Conservation (phyloP, 2,797 vertebrate species). For the Allobates femoralis region DNA sequence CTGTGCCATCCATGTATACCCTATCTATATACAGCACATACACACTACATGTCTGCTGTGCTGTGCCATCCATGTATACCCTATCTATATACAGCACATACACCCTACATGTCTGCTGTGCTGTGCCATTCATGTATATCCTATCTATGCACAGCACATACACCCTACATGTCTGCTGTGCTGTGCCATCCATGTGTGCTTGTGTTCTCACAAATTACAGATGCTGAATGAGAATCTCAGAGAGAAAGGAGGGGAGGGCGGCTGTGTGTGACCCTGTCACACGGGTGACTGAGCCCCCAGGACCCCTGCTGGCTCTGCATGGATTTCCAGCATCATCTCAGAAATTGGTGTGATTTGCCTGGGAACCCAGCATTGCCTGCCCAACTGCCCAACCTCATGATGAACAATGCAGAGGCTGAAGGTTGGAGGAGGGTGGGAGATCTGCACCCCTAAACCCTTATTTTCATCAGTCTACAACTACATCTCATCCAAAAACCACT, state of each 20-base stretch:
- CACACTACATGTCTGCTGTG: no score
- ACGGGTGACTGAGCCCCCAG: conserved; percentile 76
- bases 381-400: conserved; percentile 72
- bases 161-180: neutral
- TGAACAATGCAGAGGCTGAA: conserved; percentile 61
- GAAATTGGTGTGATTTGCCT: conserved; percentile 89
- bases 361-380: conserved; percentile 78
- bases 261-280: conserved; percentile 70
- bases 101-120: neutral
- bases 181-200: neutral
- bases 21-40: no score
- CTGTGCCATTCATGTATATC: neutral
- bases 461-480: neutral
- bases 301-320: conserved; percentile 83
- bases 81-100: no score
- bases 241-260: conserved; percentile 4
- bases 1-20: no score
- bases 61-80: no score
- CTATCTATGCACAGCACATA: neutral
- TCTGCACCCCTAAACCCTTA: neutral
- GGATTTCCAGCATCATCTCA: conserved; percentile 86
- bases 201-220: conserved; percentile 34
- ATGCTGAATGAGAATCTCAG: conserved; percentile 25
- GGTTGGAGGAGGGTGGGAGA: neutral
- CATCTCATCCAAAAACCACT: neutral